Base-by-base conservation (phyloP, 2,797 vertebrate species). In the Malacoctenus gilli region DNA sequence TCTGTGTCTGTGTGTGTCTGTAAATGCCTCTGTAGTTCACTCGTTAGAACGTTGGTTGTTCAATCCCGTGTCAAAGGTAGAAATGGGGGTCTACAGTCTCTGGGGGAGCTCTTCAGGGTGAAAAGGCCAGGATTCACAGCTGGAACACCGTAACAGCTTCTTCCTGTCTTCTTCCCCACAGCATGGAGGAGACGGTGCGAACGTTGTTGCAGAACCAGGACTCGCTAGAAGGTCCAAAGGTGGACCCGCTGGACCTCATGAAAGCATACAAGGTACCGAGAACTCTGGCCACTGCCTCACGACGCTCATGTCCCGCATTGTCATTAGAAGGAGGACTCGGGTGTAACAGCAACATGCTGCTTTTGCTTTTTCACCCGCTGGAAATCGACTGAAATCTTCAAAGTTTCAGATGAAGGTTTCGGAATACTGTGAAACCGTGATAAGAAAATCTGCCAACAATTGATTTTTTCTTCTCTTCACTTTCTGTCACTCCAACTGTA, bases 111-210 rank as follows among this genome's bases (percentile, higher is more conserved):
- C 8, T 23, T 8, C 22, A 23, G 8, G 22, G 22, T 4, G 22
- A 23, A 23, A 23, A 23, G 22, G 4, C 8, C 8, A 23, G 8
- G 22, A 23, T 4, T 4, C 22, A 23, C 22, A 4, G n/a, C 32
- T 40, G 11, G 7, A 4, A 6, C 36, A 3, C 6, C 60, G 11
- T 9, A 4, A 6, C 36, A 3, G 8, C 60, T 39, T 58, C 11
- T 1, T 61, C 13, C 44, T 58, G 18, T 72, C 10, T 69, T 31
- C 13, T 41, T 67, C 61, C 83, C 51, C 41, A 23, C 84, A 96
- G 95, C 87, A 96, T 96, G 95, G 95, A 96, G 90, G 94, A 95
- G 89, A 96, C 93, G 2, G 93, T 96, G 73, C 87, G 90, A 71
- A 93, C 90, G 43, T 85, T 95, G 38, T 83, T 96, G 2, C 93